Percentiles rank a stretch among this genome's conserved stretches.
Evolutionary conservation across 2,113 vertebrate species (phyloP).

Genomic region (Cottus gobio): DNA sequence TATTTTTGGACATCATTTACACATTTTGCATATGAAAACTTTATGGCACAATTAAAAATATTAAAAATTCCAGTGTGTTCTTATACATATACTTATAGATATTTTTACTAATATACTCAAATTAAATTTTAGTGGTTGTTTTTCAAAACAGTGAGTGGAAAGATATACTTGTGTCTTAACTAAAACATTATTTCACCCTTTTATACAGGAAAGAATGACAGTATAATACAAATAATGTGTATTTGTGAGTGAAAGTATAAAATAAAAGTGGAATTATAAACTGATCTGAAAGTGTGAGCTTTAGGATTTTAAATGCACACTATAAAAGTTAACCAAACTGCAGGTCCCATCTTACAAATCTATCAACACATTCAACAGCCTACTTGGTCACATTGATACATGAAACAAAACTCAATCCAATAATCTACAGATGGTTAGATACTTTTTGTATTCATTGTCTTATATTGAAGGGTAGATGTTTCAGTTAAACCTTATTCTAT

Average conservation of each 20-base stretch:
- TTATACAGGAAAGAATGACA: slow-evolving; percentile 1
- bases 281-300: not conserved
- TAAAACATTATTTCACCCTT: slow-evolving; percentile 23
- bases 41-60: slow-evolving; percentile 38
- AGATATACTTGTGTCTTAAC: not conserved
- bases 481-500: not conserved
- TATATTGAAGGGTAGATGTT: not conserved
- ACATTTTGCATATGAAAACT: slow-evolving; percentile 51
- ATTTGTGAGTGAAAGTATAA: slow-evolving; percentile 30
- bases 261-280: slow-evolving; percentile 24
- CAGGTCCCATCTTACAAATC: not conserved
- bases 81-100: slow-evolving; percentile 24
- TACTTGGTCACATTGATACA: not conserved
- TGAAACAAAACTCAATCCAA: not conserved
- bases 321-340: not conserved
- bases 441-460: not conserved
- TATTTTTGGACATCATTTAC: slow-evolving; percentile 68
- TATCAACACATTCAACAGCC: not conserved
- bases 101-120: slow-evolving; percentile 21
- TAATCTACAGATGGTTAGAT: not conserved
- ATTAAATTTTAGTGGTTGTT: not conserved
- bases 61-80: slow-evolving; percentile 1
- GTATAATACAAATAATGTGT: not conserved
- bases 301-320: slow-evolving; percentile 22
- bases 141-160: slow-evolving; percentile 14